A percentile compares a stretch with the other conserved stretches of the same genome.
Conservation (phyloP, 2,888 invertebrate genomes). For the Pasiphila rectangulata region DNA sequence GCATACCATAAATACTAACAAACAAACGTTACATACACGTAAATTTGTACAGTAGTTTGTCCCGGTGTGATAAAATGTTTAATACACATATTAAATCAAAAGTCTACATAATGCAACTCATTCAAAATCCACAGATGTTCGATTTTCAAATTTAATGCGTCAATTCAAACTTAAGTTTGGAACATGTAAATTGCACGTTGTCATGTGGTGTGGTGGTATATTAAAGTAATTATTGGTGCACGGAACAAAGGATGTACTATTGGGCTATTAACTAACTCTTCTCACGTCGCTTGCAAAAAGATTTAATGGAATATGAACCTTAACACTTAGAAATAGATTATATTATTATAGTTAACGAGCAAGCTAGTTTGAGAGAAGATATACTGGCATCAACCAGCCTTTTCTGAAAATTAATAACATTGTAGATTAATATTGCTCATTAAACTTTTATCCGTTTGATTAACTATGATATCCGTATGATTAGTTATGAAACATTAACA, state of each 20-base stretch:
- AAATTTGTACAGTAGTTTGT: too few species aligned
- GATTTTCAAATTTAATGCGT: constrained; percentile 1
- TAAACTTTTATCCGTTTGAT: too few species aligned
- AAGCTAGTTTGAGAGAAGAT: too few species aligned
- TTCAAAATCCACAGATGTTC: neutral
- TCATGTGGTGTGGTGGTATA: constrained; percentile 23
- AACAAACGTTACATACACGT: neutral
- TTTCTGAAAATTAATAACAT: too few species aligned
- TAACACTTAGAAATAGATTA: too few species aligned
- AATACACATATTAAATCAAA: constrained; percentile 4
- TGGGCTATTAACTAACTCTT: neutral
- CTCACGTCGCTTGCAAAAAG: neutral
- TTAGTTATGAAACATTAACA: too few species aligned
- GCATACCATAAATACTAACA: neutral
- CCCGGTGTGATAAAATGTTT: too few species aligned
- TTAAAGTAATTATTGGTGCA: constrained; percentile 28
- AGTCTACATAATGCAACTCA: neutral
- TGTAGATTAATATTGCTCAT: too few species aligned
- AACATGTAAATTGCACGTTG: constrained; percentile 24
- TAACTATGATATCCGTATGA: too few species aligned
- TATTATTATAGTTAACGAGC: too few species aligned
- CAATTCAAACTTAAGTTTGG: constrained; percentile 18
- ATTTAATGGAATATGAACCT: neutral
- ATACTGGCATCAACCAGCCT: too few species aligned
- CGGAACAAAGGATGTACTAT: constrained; percentile 23